A percentile compares a stretch with the other conserved stretches of the same genome.
Evolutionary conservation across 2,113 vertebrate species (phyloP).

Genomic region (Halichoerus grypus): DNA sequence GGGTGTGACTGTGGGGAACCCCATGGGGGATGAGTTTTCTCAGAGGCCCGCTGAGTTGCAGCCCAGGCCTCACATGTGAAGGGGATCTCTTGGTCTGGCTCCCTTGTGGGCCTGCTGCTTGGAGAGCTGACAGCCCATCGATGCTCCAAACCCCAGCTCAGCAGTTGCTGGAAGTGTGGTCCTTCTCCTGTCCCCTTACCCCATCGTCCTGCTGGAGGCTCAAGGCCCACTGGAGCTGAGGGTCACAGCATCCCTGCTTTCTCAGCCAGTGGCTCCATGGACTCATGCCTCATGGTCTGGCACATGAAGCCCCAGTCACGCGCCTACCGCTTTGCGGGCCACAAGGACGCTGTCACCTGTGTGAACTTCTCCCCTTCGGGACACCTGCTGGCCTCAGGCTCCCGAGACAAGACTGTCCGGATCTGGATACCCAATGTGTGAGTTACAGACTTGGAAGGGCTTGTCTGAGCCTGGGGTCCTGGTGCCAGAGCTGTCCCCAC

Average conservation of each 20-base stretch:
- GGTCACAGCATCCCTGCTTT: not conserved
- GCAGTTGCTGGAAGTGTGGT: not conserved
- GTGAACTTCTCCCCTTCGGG: slow-evolving; percentile 98
- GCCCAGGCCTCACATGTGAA: not conserved
- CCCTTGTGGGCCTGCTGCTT: not conserved
- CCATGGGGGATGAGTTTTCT: not conserved
- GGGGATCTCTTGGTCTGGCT: not conserved
- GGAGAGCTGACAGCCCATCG: not conserved
- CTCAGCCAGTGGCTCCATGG: slow-evolving; percentile 96
- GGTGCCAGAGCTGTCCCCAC: not conserved
- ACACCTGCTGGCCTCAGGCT: slow-evolving; percentile 95
- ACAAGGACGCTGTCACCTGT: slow-evolving; percentile 94
- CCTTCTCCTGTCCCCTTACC: not conserved
- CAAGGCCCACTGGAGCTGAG: not conserved
- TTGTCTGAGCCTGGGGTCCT: not conserved
- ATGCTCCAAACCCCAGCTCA: not conserved
- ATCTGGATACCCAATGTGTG: slow-evolving; percentile 97
- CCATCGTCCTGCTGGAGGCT: not conserved
- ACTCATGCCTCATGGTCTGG: slow-evolving; percentile 97
- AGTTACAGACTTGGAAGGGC: slow-evolving; percentile 77
- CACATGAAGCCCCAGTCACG: slow-evolving; percentile 96
- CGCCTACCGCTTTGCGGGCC: slow-evolving; percentile 95
- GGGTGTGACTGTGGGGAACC: not conserved
- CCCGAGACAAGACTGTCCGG: slow-evolving; percentile 97
- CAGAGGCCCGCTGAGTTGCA: not conserved